A percentile compares a stretch with the other conserved stretches of the same genome.
Conservation (phyloP, 2,888 invertebrate species). For the Bhutanitis thaidina region DNA sequence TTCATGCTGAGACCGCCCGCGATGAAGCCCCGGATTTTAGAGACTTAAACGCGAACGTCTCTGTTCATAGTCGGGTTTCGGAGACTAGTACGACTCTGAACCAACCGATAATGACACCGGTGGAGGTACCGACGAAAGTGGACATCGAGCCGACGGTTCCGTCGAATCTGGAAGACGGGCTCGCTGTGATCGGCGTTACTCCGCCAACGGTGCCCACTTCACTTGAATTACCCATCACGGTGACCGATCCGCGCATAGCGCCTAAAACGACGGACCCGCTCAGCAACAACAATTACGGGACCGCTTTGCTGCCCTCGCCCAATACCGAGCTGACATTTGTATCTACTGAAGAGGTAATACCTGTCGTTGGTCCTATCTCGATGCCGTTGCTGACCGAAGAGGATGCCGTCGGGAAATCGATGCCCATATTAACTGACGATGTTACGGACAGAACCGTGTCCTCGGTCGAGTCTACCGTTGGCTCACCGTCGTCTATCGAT, state of each 20-base stretch:
- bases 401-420: conserved; percentile 49
- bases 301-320: conserved; percentile 46
- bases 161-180: conserved; percentile 73
- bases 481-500: conserved; percentile 48
- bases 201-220: conserved; percentile 82
- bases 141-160: conserved; percentile 48
- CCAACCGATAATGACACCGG: conserved; percentile 90
- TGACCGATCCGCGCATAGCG: conserved; percentile 87
- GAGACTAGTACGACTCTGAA: conserved; percentile 88
- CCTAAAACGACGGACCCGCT: conserved; percentile 71
- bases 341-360: conserved; percentile 42
- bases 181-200: conserved; percentile 80
- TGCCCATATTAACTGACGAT: conserved; percentile 69
- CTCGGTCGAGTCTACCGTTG: conserved; percentile 47
- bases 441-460: conserved; percentile 45
- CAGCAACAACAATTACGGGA: conserved; percentile 44
- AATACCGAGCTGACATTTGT: conserved; percentile 59
- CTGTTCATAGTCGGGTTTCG: conserved; percentile 81
- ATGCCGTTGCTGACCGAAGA: conserved; percentile 82
- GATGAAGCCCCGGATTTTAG: conserved; percentile 82
- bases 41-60: conserved; percentile 78
- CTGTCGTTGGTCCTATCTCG: conserved; percentile 62
- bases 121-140: conserved; percentile 84
- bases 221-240: conserved; percentile 86
- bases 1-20: conserved; percentile 75